Percentiles rank a stretch among this genome's conserved stretches.
Conservation (phyloP, 1,140 invertebrate genomes). For the Halyomorpha halys region DNA sequence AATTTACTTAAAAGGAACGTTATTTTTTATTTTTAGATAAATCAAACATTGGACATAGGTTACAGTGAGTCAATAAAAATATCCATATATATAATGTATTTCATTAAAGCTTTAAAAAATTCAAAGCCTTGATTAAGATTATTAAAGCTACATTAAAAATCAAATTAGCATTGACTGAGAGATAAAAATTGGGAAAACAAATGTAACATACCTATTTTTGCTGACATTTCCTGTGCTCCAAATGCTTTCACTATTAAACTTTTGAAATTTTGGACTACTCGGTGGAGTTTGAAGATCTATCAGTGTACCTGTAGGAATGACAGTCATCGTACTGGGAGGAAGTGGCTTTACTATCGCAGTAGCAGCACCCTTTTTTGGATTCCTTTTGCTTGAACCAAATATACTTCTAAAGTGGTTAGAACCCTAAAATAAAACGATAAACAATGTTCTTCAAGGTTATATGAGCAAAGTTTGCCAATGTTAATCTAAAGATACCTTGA, state of each 20-base stretch:
- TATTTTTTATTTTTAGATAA: no score
- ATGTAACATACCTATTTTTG: constrained; percentile 12
- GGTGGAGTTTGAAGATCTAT: constrained; percentile 55
- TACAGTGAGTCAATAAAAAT: no score
- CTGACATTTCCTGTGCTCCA: constrained; percentile 39
- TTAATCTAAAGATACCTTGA: constrained; percentile 17
- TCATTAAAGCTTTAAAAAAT: no score
- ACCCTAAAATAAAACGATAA: constrained; percentile 28
- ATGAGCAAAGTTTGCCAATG: constrained; percentile 32
- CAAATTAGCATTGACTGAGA: no score
- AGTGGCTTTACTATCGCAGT: constrained; percentile 31
- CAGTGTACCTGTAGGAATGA: constrained; percentile 35
- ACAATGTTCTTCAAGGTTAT: constrained; percentile 32
- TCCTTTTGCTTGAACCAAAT: constrained; percentile 26
- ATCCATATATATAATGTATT: no score
- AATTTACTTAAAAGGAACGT: no score
- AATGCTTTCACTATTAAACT: constrained; percentile 58
- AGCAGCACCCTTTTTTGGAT: constrained; percentile 39
- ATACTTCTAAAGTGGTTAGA: constrained; percentile 17
- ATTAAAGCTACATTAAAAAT: no score
- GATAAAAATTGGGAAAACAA: no score
- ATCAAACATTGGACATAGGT: no score
- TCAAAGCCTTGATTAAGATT: no score
- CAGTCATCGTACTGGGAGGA: constrained; percentile 22
- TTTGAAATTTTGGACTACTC: constrained; percentile 59